phyloP scores from a whole-genome alignment of 2,888 invertebrate genomes.

The Priocnemis perturbator region DNA sequence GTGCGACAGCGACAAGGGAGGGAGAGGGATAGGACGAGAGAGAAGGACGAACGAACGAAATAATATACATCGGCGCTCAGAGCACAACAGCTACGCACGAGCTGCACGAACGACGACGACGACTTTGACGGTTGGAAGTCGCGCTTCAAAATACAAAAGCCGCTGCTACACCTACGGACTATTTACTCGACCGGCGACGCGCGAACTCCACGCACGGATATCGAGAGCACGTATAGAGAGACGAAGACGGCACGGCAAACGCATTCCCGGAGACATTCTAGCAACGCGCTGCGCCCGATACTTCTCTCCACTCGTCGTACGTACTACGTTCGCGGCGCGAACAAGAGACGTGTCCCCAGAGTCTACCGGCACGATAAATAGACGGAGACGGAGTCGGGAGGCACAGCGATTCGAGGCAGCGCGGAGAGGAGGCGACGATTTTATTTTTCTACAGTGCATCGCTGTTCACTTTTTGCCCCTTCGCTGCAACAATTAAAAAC shows the following conservation, averaged over 20 bases:
- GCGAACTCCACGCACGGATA: no score
- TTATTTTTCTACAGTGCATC: constrained; percentile 52
- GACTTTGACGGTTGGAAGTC: constrained; percentile 37
- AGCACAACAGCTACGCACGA: constrained; percentile 9
- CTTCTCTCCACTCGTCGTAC: not conserved
- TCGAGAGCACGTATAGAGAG: no score
- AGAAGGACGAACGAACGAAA: constrained; percentile 47
- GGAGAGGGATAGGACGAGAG: constrained; percentile 25
- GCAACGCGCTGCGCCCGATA: constrained; percentile 3
- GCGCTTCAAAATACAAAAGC: constrained; percentile 9
- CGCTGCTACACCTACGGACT: constrained; percentile 4
- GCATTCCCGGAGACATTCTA: constrained; percentile 4
- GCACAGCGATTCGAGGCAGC: constrained; percentile 7
- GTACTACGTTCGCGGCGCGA: not conserved
- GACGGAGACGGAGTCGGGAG: no score
- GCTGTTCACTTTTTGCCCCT: constrained; percentile 19
- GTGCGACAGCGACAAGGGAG: constrained; percentile 30
- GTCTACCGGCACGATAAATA: not conserved
- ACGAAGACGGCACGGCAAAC: not conserved
- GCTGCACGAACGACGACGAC: constrained; percentile 25
- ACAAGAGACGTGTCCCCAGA: constrained; percentile 4
- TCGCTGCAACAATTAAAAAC: not conserved
- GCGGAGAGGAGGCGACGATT: constrained; percentile 35
- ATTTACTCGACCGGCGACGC: constrained; percentile 6
- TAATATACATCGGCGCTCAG: constrained; percentile 6